Evolutionary conservation across 2,888 invertebrate genomes (phyloP), one percentile per base, ranked within the genome.

Genomic region (Limenitis camilla): DNA sequence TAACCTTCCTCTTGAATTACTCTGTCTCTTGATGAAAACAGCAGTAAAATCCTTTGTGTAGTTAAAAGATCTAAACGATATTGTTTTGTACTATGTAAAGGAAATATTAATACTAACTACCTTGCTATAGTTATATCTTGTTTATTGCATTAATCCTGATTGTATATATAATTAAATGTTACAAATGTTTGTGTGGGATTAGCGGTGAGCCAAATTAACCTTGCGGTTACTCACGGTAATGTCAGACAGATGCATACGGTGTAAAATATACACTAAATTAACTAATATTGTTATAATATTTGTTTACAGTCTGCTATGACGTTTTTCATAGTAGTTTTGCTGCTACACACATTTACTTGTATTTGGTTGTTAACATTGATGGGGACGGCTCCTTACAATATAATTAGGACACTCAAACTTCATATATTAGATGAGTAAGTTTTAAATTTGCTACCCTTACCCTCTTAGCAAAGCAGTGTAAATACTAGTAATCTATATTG

Each of bases 281-380:
- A 31, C n/a, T 28, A 30, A 40, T 7, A 10, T 5, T 30, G 29
- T 42, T 35, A 19, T 5, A 7, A 9, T 19, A 3, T 7, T 27
- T 40, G 0, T 19, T 61, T 65, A 10, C 67, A 84, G 84, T 67
- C 73, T 1, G 72, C 67, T 35, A 84, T 82, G 74, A 83, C 82
- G 0, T 53, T 71, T 6, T 71, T 78, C 27, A 62, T 75, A 2
- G 75, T 80, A 4, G 64, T 81, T 2, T 42, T 86, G 0, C 59
- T 82, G 42, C 71, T 84, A 7, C 86, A 86, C 53, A 74, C 84
- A 0, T 80, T 81, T 28, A 67, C 84, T 0, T 84, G 86, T 49
- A 2, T 76, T 1, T 87, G 84, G 84, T 61, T 86, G 6, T 4
- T 84, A 10, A 55, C 71, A 0, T 60, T 84, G 35, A 75, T 75